phyloP scores from a whole-genome alignment of 2,888 invertebrate species.

The Imbricaverruca yamaguchii region DNA sequence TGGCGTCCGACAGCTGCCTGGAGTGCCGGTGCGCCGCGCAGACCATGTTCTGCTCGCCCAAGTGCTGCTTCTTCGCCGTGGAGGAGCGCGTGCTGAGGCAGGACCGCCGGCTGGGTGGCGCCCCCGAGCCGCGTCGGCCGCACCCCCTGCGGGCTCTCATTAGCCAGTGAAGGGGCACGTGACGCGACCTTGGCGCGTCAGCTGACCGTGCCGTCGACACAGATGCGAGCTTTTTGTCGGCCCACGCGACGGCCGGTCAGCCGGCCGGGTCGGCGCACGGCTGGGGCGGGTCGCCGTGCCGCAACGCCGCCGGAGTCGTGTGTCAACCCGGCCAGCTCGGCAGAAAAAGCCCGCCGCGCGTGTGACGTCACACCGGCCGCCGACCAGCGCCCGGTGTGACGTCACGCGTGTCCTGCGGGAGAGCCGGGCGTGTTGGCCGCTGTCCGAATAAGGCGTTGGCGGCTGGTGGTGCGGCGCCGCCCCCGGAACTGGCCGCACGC shows the following conservation, averaged over 20 bases:
- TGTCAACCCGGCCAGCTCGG: too few relatives aligned
- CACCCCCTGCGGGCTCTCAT: conserved; percentile 1
- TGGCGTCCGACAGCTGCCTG: conserved; percentile 37
- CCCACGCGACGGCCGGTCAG: not conserved
- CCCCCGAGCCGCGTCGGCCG: not conserved
- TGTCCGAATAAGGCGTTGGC: not conserved
- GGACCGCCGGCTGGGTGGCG: not conserved
- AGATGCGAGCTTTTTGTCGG: not conserved
- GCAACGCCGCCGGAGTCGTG: too few relatives aligned
- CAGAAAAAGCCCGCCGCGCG: not conserved
- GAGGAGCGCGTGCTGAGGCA: not conserved
- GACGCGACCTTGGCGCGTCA: not conserved
- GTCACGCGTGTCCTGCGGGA: not conserved
- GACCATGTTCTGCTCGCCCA: conserved; percentile 37
- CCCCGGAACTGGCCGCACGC: too few relatives aligned
- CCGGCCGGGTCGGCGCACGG: too few relatives aligned
- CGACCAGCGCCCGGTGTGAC: too few relatives aligned
- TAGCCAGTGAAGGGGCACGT: not conserved
- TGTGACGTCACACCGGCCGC: not conserved
- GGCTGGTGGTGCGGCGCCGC: not conserved
- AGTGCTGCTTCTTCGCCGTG: conserved; percentile 36
- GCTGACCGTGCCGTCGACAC: not conserved
- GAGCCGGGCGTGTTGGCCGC: not conserved
- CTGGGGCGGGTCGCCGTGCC: too few relatives aligned
- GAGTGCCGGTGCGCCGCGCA: conserved; percentile 38